These are phyloP conservation scores for Picathartes gymnocephalus DNA, from an alignment of 2,113 vertebrate species.

Conservation along the genomic window DNA sequence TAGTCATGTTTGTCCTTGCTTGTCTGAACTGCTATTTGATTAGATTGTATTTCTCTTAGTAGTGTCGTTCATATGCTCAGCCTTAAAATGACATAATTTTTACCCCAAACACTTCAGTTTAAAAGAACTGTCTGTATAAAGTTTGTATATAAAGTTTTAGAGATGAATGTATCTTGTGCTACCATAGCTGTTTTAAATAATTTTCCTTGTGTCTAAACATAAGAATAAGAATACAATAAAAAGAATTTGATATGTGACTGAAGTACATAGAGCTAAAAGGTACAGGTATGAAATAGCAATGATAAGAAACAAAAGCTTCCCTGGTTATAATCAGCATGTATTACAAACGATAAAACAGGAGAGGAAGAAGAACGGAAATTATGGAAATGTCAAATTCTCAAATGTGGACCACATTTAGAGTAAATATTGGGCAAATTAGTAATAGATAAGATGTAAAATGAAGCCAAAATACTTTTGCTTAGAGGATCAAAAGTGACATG, in stretches of 20 bases:
- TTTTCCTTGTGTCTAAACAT: not conserved
- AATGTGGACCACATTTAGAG: not conserved
- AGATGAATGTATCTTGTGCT: not conserved
- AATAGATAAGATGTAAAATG: not conserved
- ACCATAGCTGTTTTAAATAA: not conserved
- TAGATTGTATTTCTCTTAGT: not conserved
- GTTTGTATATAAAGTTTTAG: not conserved
- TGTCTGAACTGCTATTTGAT: not conserved
- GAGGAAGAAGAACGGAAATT: not conserved
- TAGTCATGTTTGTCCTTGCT: not conserved
- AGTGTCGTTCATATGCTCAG: not conserved
- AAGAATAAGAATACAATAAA: not conserved
- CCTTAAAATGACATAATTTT: not conserved
- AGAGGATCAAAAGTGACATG: not conserved
- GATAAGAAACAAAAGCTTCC: not conserved
- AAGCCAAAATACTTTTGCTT: not conserved
- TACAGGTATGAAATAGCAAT: not conserved
- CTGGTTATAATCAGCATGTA: not conserved
- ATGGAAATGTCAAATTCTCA: not conserved
- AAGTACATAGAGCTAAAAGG: not conserved
- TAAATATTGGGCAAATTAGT: not conserved
- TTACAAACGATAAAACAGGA: not conserved
- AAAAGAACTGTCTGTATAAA: not conserved
- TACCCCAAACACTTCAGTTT: not conserved
- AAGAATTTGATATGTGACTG: not conserved